These are phyloP conservation scores for Pseudonaja textilis DNA, from an alignment of 2,113 vertebrate genomes.

Conservation along the genomic window DNA sequence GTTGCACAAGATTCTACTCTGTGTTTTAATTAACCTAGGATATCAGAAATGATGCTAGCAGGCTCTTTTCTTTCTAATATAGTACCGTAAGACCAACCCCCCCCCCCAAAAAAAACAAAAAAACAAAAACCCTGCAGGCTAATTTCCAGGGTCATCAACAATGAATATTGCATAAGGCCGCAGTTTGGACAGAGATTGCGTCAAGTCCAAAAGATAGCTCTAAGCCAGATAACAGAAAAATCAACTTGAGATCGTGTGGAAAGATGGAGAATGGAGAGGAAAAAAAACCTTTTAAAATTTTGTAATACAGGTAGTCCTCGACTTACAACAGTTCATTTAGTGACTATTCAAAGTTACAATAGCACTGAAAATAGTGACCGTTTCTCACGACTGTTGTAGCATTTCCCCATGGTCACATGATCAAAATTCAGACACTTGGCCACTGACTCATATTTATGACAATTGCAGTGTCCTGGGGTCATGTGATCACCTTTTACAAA, in stretches of 20 bases:
- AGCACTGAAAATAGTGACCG: not conserved
- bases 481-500: not conserved
- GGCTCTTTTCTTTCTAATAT: not conserved
- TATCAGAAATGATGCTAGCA: not conserved
- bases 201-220: not conserved
- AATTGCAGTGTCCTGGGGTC: not conserved
- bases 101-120: no score
- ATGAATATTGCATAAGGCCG: not conserved
- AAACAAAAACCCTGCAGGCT: accelerated
- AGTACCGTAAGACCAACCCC: not conserved
- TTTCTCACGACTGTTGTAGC: not conserved
- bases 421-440: not conserved
- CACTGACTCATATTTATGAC: not conserved
- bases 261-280: not conserved
- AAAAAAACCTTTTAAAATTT: not conserved
- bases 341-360: not conserved
- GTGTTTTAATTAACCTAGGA: not conserved
- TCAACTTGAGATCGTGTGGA: not conserved
- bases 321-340: not conserved
- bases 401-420: not conserved
- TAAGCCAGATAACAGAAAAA: not conserved
- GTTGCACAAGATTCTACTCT: not conserved
- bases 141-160: not conserved
- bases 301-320: not conserved
- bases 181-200: not conserved